phyloP scores from a whole-genome alignment of 2,113 vertebrate species.

The Ciconia boyciana region DNA sequence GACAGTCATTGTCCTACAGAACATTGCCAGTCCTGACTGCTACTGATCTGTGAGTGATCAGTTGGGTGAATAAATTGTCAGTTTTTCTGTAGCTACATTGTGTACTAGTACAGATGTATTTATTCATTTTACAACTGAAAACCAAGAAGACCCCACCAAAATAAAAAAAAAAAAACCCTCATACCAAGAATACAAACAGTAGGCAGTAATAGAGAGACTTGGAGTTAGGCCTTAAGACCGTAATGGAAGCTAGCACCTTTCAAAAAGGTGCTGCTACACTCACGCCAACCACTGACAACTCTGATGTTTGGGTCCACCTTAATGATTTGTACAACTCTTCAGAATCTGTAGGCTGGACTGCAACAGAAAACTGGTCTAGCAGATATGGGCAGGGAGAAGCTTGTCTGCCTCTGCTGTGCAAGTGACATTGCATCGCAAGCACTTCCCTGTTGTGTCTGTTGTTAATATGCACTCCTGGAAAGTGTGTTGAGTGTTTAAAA shows the following conservation, averaged over 20 bases:
- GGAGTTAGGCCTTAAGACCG: background rate
- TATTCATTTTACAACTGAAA: background rate
- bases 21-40: background rate
- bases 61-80: background rate
- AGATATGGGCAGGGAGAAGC: background rate
- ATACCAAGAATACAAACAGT: background rate
- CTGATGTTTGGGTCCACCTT: background rate
- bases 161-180: background rate
- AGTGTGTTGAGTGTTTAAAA: background rate
- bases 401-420: background rate
- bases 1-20: background rate
- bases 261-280: background rate
- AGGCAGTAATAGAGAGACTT: background rate
- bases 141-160: background rate
- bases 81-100: background rate
- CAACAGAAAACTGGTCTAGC: background rate
- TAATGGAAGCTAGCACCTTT: background rate
- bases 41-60: background rate
- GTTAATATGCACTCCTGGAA: background rate
- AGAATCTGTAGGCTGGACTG: background rate
- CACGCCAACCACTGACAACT: fast-evolving
- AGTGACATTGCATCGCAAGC: background rate
- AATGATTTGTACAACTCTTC: background rate
- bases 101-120: background rate
- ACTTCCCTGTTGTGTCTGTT: background rate